phyloP scores from a whole-genome alignment of 2,888 invertebrate genomes.

The Cataglyphis altisquamis region DNA sequence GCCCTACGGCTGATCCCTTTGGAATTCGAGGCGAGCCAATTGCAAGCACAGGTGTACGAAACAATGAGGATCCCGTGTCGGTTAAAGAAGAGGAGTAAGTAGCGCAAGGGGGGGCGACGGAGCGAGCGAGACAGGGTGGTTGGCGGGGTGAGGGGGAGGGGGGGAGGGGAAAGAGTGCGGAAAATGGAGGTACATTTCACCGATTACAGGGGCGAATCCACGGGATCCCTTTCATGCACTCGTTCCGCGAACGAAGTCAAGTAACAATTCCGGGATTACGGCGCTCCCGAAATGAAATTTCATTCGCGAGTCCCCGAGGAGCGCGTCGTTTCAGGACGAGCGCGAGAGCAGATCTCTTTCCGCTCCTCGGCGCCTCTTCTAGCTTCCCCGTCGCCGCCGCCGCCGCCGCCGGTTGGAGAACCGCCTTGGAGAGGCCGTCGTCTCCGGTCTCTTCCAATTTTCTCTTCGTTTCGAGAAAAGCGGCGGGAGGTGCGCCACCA shows the following conservation, averaged over 20 bases:
- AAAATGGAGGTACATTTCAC: constrained; percentile 63
- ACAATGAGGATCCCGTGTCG: constrained; percentile 66
- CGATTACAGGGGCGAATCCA: constrained; percentile 75
- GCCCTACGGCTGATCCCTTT: constrained; percentile 59
- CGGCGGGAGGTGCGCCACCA: constrained; percentile 71
- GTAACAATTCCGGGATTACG: constrained; percentile 82
- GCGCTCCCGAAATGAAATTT: constrained; percentile 79
- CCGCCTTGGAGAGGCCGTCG: constrained; percentile 71
- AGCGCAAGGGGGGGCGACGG: constrained; percentile 9
- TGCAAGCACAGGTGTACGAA: constrained; percentile 74
- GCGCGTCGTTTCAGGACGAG: constrained; percentile 67
- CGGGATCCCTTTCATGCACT: constrained; percentile 75
- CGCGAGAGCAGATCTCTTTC: constrained; percentile 53
- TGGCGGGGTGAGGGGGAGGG: neutral
- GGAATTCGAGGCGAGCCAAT: constrained; percentile 62
- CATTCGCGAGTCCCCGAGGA: constrained; percentile 78
- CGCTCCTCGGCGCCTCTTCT: constrained; percentile 52
- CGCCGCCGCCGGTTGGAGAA: constrained; percentile 49
- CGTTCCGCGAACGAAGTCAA: constrained; percentile 79
- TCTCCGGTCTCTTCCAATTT: constrained; percentile 86
- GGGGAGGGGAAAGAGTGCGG: neutral
- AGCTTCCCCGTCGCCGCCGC: constrained; percentile 15
- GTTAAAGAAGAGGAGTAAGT: constrained; percentile 61
- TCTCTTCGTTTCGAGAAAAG: constrained; percentile 86
- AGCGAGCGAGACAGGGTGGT: neutral